These are phyloP conservation scores for Eumeta japonica DNA, from an alignment of 1,140 invertebrate species.

Conservation along the genomic window DNA sequence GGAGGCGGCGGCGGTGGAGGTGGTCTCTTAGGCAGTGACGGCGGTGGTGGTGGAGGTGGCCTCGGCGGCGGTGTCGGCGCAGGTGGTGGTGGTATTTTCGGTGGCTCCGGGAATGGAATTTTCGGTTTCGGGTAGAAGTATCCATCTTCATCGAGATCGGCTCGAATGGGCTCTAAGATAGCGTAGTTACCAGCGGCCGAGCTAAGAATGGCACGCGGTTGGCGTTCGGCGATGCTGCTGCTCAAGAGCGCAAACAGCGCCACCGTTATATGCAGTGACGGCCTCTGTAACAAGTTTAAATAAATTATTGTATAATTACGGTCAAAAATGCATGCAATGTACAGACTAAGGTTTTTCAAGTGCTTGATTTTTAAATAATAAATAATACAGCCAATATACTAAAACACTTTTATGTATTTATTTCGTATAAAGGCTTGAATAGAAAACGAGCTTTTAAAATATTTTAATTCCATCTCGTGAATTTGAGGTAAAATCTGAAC, in stretches of 20 bases:
- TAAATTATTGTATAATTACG: too few relatives aligned
- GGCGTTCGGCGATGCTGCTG: slow-evolving; percentile 32
- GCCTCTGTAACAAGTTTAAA: slow-evolving; percentile 46
- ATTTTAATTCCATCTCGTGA: too few relatives aligned
- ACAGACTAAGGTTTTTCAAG: too few relatives aligned
- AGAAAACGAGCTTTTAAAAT: too few relatives aligned
- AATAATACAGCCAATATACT: too few relatives aligned
- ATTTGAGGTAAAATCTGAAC: too few relatives aligned
- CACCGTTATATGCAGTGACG: slow-evolving; percentile 44
- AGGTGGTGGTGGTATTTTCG: slow-evolving; percentile 16
- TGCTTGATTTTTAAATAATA: too few relatives aligned
- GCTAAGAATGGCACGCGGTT: slow-evolving; percentile 25
- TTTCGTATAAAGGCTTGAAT: too few relatives aligned
- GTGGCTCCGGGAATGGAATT: slow-evolving; percentile 36
- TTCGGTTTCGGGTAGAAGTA: slow-evolving; percentile 47
- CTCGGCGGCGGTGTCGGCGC: slow-evolving; percentile 10
- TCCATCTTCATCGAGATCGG: slow-evolving; percentile 39
- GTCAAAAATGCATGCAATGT: too few relatives aligned
- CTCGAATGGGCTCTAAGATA: slow-evolving; percentile 33
- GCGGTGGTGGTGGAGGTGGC: slow-evolving; percentile 11
- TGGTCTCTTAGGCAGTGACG: slow-evolving; percentile 5
- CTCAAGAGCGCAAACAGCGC: slow-evolving; percentile 39
- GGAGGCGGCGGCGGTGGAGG: slow-evolving; percentile 7
- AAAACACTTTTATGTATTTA: too few relatives aligned
- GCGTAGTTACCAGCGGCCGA: slow-evolving; percentile 38